Conservation (phyloP, 2,888 invertebrate genomes). For the Liodrosophila aerea region DNA sequence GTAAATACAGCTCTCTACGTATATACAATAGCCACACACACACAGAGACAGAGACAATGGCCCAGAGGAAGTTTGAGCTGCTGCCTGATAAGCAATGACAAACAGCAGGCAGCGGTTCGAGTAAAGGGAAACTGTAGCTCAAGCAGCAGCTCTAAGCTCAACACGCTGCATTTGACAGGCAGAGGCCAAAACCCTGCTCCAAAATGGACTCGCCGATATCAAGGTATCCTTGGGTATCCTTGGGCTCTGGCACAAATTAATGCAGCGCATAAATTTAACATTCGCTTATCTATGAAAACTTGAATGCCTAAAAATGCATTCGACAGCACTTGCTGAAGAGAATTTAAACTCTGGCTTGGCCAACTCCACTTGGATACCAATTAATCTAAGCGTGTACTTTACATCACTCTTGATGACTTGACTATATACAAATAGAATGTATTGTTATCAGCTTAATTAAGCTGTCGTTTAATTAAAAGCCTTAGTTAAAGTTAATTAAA, state of each 20-base stretch:
- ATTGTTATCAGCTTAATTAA: too few species aligned
- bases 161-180: constrained; percentile 43
- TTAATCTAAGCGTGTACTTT: constrained; percentile 8
- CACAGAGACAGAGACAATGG: constrained; percentile 31
- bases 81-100: constrained; percentile 57
- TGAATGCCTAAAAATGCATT: constrained; percentile 49
- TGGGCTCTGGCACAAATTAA: constrained; percentile 37
- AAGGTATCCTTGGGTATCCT: background rate
- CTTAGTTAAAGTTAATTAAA: too few species aligned
- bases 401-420: too few species aligned
- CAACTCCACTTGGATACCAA: constrained; percentile 19
- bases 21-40: constrained; percentile 24
- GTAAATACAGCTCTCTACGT: constrained; percentile 46
- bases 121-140: background rate
- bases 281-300: constrained; percentile 41
- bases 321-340: constrained; percentile 32
- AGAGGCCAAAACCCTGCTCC: constrained; percentile 1
- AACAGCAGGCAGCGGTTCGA: constrained; percentile 37
- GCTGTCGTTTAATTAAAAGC: too few species aligned
- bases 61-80: constrained; percentile 30
- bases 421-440: too few species aligned
- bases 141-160: constrained; percentile 5
- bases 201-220: constrained; percentile 1
- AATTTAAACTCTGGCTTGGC: background rate
- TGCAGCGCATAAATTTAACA: constrained; percentile 57